Evolutionary conservation across 2,113 vertebrate genomes (phyloP).

Genomic region (Etheostoma cragini): DNA sequence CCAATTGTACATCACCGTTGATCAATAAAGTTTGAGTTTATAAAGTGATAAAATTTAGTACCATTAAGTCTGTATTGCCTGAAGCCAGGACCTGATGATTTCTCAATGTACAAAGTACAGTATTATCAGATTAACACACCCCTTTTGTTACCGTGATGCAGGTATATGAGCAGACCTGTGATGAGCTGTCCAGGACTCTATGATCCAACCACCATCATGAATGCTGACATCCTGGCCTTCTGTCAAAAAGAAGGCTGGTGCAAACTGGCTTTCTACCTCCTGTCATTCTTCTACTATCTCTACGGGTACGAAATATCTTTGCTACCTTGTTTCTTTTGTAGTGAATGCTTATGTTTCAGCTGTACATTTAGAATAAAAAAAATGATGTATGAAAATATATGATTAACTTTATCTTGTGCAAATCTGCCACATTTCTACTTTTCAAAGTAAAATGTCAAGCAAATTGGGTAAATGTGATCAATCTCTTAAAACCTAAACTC

Average conservation of each 20-base stretch:
- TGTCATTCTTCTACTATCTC: conserved; percentile 99
- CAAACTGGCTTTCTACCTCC: conserved; percentile 98
- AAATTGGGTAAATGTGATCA: too few relatives aligned
- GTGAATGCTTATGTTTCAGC: background rate
- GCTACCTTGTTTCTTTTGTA: background rate
- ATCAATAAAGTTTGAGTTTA: too few relatives aligned
- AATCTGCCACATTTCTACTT: too few relatives aligned
- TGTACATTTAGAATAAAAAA: background rate
- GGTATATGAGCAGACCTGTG: conserved; percentile 96
- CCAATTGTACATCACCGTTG: too few relatives aligned
- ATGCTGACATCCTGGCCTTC: conserved; percentile 97
- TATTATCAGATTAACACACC: background rate
- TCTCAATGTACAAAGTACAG: too few relatives aligned
- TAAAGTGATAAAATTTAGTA: background rate
- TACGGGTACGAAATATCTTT: conserved; percentile 88
- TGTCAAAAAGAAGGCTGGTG: conserved; percentile 99
- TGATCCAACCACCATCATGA: conserved; percentile 99
- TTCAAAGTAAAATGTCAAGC: too few relatives aligned
- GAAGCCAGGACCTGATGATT: too few relatives aligned
- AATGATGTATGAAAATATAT: too few relatives aligned
- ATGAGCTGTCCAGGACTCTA: conserved; percentile 98
- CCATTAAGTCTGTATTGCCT: background rate
- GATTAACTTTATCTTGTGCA: background rate
- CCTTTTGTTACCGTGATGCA: conserved; percentile 52
- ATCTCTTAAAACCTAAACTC: too few relatives aligned